Conservation (phyloP, 1,140 invertebrate genomes). For the Akabosia matsudoensis region DNA sequence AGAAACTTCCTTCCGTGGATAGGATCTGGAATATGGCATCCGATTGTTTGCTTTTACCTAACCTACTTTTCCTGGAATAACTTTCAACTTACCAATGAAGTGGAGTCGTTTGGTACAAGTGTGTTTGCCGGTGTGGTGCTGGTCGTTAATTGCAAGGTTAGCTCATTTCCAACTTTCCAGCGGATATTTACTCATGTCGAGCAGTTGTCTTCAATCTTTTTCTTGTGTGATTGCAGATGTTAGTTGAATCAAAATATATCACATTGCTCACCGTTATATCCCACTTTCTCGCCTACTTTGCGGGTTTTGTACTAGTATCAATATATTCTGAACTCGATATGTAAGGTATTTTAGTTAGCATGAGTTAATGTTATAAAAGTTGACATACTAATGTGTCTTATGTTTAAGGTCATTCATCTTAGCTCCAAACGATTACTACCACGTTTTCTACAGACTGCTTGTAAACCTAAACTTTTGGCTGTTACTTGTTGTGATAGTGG, state of each 20-base stretch:
- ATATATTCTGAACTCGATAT: slow-evolving; percentile 60
- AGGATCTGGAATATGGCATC: slow-evolving; percentile 59
- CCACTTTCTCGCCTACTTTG: slow-evolving; percentile 63
- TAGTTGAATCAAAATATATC: slow-evolving; percentile 64
- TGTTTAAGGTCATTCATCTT: not conserved
- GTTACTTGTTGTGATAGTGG: not conserved
- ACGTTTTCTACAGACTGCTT: not conserved
- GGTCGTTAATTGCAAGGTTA: slow-evolving; percentile 58
- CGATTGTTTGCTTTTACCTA: slow-evolving; percentile 57
- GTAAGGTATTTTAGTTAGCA: slow-evolving; percentile 54
- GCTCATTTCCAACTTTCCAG: not conserved
- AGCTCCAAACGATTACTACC: not conserved
- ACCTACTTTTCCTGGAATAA: slow-evolving; percentile 52
- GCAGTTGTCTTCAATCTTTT: not conserved
- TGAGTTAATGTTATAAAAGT: not conserved
- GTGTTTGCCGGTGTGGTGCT: slow-evolving; percentile 55
- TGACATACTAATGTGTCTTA: not conserved
- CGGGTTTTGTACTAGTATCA: slow-evolving; percentile 54
- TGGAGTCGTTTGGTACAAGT: slow-evolving; percentile 54
- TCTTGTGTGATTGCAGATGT: slow-evolving; percentile 55
- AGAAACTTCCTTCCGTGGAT: slow-evolving; percentile 64
- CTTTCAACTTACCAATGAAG: slow-evolving; percentile 52
- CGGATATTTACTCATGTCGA: not conserved
- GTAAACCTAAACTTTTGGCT: not conserved
- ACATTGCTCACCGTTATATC: slow-evolving; percentile 58